Evolutionary conservation across 2,113 vertebrate species (phyloP).

Genomic region (Spheniscus mendiculus): DNA sequence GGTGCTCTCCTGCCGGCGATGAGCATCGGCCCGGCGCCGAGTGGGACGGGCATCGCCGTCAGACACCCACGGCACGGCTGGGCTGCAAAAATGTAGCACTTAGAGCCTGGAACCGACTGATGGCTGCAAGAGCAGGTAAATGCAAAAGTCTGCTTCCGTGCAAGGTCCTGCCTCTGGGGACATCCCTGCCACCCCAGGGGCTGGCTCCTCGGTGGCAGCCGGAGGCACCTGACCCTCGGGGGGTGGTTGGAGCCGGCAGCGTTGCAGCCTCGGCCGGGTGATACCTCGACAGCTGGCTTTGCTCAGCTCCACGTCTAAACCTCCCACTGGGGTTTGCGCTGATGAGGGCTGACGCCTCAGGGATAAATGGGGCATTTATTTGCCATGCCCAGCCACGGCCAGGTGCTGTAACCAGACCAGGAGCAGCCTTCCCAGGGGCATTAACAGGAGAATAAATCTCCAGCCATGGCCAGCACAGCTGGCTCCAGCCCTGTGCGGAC

Average conservation of each 20-base stretch:
- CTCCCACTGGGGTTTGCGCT: background rate
- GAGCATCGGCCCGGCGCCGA: background rate
- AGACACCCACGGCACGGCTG: rapidly evolving
- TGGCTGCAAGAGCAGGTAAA: background rate
- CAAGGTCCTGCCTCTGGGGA: background rate
- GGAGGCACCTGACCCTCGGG: background rate
- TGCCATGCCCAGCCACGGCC: rapidly evolving
- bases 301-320: rapidly evolving
- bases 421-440: background rate
- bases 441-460: background rate
- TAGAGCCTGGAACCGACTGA: background rate
- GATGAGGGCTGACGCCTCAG: rapidly evolving
- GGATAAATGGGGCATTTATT: background rate
- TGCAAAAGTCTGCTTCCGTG: background rate
- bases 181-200: background rate
- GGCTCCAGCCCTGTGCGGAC: background rate
- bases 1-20: rapidly evolving
- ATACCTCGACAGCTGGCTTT: rapidly evolving
- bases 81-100: background rate
- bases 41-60: rapidly evolving
- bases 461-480: background rate
- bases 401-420: background rate
- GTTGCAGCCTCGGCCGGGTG: background rate
- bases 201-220: background rate
- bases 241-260: background rate